Percentiles rank a stretch among this genome's conserved stretches.
Evolutionary conservation across 2,888 invertebrate species (phyloP).

Genomic region (Brachyptera risi): DNA sequence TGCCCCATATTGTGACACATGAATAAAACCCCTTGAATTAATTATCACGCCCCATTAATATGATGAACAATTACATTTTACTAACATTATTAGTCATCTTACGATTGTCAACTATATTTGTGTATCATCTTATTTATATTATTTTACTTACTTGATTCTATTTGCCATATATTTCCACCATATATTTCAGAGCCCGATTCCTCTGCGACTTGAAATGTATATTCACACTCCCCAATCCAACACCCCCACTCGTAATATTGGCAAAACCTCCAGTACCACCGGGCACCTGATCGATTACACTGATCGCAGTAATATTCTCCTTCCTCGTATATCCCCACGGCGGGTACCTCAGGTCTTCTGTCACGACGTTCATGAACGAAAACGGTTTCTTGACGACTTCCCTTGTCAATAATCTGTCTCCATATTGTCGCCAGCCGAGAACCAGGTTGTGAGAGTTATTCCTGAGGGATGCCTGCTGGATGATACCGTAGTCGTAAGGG

Average conservation of each 20-base stretch:
- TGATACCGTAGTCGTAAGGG: constrained; percentile 23
- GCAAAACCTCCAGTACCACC: constrained; percentile 48
- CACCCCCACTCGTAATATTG: constrained; percentile 44
- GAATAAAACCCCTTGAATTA: too few relatives aligned
- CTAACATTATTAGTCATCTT: neutral
- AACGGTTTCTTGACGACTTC: constrained; percentile 38
- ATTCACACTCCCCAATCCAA: constrained; percentile 40
- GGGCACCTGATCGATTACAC: constrained; percentile 44
- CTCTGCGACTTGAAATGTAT: constrained; percentile 47
- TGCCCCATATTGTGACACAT: too few relatives aligned
- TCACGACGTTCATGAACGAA: constrained; percentile 38
- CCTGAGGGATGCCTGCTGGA: constrained; percentile 17
- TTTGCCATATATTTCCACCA: constrained; percentile 45
- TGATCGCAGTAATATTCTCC: constrained; percentile 42
- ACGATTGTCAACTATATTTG: neutral
- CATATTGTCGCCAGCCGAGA: constrained; percentile 33
- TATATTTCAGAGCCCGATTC: constrained; percentile 46
- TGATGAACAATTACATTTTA: too few relatives aligned
- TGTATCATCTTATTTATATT: too few relatives aligned
- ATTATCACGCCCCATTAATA: too few relatives aligned
- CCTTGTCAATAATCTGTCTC: constrained; percentile 35
- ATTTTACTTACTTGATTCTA: too few relatives aligned
- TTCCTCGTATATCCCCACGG: constrained; percentile 26
- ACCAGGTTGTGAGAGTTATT: constrained; percentile 34
- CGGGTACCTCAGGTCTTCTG: constrained; percentile 37